Percentiles rank a stretch among this genome's conserved stretches.
These are phyloP conservation scores for Lycaena phlaeas DNA, from an alignment of 2,888 invertebrate genomes.

Conservation along the genomic window DNA sequence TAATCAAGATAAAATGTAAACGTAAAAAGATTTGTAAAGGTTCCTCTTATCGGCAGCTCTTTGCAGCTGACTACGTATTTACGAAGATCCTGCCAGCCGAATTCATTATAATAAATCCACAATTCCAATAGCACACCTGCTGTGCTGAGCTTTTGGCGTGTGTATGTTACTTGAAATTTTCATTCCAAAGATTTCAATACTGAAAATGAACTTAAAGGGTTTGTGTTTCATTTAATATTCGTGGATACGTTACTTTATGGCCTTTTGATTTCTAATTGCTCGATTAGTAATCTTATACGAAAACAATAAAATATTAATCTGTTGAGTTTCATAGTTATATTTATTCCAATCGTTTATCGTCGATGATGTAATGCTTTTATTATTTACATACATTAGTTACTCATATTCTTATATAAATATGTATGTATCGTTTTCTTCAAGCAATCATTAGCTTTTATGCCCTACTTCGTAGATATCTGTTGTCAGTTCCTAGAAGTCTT, in stretches of 20 bases:
- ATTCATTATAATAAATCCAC: conserved; percentile 14
- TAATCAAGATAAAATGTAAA: neutral
- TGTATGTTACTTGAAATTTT: conserved; percentile 7
- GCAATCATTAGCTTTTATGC: no score
- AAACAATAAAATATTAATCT: conserved; percentile 1
- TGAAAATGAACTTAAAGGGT: neutral
- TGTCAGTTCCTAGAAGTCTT: no score
- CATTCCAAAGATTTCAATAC: conserved; percentile 8
- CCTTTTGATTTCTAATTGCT: no score
- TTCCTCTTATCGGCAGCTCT: neutral
- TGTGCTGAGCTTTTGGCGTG: conserved; percentile 6
- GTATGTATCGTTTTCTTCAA: neutral
- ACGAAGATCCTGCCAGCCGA: conserved; percentile 1
- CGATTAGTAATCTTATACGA: no score
- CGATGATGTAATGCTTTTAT: neutral
- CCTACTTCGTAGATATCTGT: no score
- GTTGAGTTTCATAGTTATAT: neutral
- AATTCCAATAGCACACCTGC: conserved; percentile 9
- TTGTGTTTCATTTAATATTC: neutral
- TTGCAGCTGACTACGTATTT: neutral
- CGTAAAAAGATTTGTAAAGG: neutral
- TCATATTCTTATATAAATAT: neutral
- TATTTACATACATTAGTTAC: neutral
- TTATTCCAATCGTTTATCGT: neutral
- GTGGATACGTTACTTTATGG: no score